Conservation (phyloP, 2,888 invertebrate genomes). For the Leptothorax acervorum region DNA sequence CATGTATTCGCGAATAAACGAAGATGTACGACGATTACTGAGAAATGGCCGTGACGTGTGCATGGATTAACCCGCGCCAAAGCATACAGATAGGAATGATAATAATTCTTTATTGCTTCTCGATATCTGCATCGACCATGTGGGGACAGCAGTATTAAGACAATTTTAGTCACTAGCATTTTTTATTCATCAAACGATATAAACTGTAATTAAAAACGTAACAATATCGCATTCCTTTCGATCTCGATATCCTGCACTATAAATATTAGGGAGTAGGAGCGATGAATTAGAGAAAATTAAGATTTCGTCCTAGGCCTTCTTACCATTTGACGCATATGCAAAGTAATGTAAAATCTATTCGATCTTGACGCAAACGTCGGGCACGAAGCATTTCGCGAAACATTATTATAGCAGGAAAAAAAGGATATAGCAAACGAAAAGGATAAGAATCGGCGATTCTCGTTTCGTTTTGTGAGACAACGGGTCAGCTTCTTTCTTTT, state of each 20-base stretch:
- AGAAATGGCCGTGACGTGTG: constrained; percentile 45
- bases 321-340: constrained; percentile 14
- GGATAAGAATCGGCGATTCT: constrained; percentile 32
- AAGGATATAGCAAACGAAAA: background rate
- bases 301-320: background rate
- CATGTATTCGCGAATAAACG: constrained; percentile 41
- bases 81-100: constrained; percentile 23
- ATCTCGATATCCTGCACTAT: background rate
- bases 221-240: background rate
- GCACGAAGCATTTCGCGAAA: background rate
- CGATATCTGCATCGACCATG: constrained; percentile 14
- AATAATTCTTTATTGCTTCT: constrained; percentile 44
- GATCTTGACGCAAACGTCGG: constrained; percentile 30
- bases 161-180: background rate
- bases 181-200: background rate
- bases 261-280: background rate
- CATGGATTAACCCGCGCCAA: constrained; percentile 39
- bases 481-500: constrained; percentile 33
- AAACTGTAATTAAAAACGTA: background rate
- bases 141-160: background rate
- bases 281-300: background rate
- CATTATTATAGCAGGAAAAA: background rate
- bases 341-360: constrained; percentile 34
- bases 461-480: constrained; percentile 28
- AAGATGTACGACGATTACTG: constrained; percentile 43